Evolutionary conservation across 2,113 vertebrate species (phyloP), one percentile per base, ranked within the genome.

Genomic region (Apeltes quadracus): DNA sequence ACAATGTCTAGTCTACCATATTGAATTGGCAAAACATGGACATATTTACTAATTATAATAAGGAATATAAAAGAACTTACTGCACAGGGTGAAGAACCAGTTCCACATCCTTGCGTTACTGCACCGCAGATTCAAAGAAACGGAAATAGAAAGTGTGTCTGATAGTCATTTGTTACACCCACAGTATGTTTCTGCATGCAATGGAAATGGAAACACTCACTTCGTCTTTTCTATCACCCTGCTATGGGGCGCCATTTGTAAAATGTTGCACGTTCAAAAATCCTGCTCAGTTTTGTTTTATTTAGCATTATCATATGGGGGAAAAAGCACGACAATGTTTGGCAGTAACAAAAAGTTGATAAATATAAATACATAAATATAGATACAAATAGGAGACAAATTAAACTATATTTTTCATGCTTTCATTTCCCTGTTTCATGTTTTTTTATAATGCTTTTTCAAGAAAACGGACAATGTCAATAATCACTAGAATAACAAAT

Each of bases 11-110:
- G n/a, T n/a, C n/a, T n/a, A n/a, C n/a, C n/a, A n/a, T n/a, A n/a
- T 34, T 34, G 6, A 34, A 34, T 34, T n/a, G n/a, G n/a, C n/a
- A n/a, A 34, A 34, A 34, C 7, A 7, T 34, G 32, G 4, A 69
- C 12, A 3, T 9, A 39, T 32, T 7, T 27, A 43, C 1, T 16
- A 1, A 38, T 61, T 44, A 5, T 34, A 34, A 34, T 6, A 34
- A 34, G 32, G 32, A 34, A 34, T 5, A 34, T 50, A 3, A 22
- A 64, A 44, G 0, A 69, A 84, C 85, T 82, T 81, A 87, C 83
- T 38, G 15, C 44, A 84, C 32, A 82, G 39, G 27, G 11, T 20
- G 25, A 87, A 62, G 12, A 61, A 57, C 48, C 51, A 32, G 2
- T 2, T 69, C 76, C 46, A 55, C 81, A 74, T 82, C 59, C 22